These are phyloP conservation scores for Pseudomyrmex pallidus DNA, from an alignment of 1,140 invertebrate genomes.

Conservation along the genomic window DNA sequence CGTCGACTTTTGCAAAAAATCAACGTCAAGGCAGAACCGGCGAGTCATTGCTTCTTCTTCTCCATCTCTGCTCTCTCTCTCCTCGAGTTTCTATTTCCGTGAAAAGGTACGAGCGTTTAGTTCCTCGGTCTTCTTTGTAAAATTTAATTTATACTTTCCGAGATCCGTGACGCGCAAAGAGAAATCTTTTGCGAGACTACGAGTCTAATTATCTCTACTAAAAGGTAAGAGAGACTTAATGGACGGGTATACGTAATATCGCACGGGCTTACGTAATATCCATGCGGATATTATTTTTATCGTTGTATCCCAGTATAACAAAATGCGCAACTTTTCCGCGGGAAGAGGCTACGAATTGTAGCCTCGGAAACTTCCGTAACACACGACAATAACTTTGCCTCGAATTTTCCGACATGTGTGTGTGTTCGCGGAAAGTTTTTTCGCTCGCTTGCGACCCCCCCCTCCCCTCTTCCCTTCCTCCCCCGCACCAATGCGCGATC, in stretches of 20 bases:
- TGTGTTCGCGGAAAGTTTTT: neutral
- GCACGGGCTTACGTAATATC: neutral
- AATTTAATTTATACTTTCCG: constrained; percentile 72
- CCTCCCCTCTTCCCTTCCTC: too few relatives aligned
- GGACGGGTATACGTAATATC: constrained; percentile 66
- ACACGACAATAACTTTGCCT: constrained; percentile 36
- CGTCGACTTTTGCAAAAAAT: constrained; percentile 6
- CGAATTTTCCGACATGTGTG: neutral
- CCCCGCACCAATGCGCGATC: neutral
- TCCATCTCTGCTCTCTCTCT: constrained; percentile 28
- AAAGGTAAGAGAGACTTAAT: constrained; percentile 57
- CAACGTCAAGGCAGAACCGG: neutral
- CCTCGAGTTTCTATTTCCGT: constrained; percentile 61
- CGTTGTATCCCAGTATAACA: constrained; percentile 51
- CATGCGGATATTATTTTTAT: constrained; percentile 58
- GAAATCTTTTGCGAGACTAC: constrained; percentile 27
- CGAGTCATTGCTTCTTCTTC: constrained; percentile 4
- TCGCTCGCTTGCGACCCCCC: neutral
- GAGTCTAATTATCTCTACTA: constrained; percentile 58
- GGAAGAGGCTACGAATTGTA: constrained; percentile 18
- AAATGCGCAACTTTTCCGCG: neutral
- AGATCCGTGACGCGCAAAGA: constrained; percentile 27
- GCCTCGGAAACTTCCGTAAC: constrained; percentile 38
- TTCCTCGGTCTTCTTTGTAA: constrained; percentile 67
- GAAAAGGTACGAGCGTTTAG: constrained; percentile 53